Evolutionary conservation across 2,113 vertebrate species (phyloP), one percentile per base, ranked within the genome.

Genomic region (Amia ocellicauda): DNA sequence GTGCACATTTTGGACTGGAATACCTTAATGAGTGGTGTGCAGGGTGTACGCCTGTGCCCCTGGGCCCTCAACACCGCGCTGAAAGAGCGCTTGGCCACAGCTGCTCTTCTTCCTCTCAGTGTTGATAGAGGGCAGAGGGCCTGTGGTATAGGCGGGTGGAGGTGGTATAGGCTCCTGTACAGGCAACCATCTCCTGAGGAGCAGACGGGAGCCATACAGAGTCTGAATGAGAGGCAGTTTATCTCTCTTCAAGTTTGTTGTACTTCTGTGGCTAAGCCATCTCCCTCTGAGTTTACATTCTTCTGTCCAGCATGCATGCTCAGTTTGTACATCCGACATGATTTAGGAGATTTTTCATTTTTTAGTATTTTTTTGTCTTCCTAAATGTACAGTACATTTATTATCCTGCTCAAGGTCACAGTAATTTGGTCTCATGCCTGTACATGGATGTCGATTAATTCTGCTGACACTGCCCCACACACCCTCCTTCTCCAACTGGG

Each of bases 271-370:
- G 69, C 20, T 41, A 47, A 17, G n/a, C 65, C 70, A 70, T 71
- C 73, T 75, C 50, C 67, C 70, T 53, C 63, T 74, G 54, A 42
- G 79, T 83, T 78, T 78, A 80, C 78, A 80, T 83, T 82, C 73
- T 67, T 64, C 54, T 58, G 16, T 16, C 73, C 68, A 63, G n/a
- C 45, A 17, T 47, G n/a, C 16, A 47, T 47, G 45, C 73, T 79
- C 74, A 72, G 60, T 57, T 58, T 27, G 63, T 64, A 70, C 69
- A 57, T 58, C 60, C 67, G 67, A 42, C 41, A 11, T 63, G 66
- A 64, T 62, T 72, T 67, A 68, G 40, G 3, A 66, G 66, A 71
- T 67, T 66, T 61, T 20, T 79, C 71, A 70, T 59, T 28, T 73
- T 71, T 76, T 28, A 70, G 71, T 78, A 69, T 53, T 40, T 1